These are phyloP conservation scores for Holothuria scabra DNA, from an alignment of 53 echinoderm and acorn worm genomes.

Conservation along the genomic window DNA sequence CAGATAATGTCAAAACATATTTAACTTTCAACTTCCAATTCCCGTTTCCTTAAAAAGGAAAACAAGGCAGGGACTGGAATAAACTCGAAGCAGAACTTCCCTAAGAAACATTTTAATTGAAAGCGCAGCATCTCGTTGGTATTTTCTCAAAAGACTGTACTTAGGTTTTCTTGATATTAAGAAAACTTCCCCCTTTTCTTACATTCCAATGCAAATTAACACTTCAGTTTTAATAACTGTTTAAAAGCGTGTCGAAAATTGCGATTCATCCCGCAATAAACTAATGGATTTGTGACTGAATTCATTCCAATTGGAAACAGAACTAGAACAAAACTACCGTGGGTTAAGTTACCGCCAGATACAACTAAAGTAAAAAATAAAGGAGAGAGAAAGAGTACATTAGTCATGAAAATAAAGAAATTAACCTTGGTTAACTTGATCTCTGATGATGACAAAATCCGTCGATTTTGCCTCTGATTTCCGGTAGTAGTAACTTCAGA, in stretches of 20 bases:
- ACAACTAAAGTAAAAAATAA: constrained; percentile 7
- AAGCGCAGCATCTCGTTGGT: no score
- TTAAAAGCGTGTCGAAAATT: constrained; percentile 42
- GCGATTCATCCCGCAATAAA: constrained; percentile 38
- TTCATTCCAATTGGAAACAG: constrained; percentile 37
- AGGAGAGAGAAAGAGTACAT: constrained; percentile 23
- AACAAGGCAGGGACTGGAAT: no score
- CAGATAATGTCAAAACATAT: no score
- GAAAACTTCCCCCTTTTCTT: no score
- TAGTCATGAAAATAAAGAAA: constrained; percentile 25
- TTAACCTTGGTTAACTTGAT: constrained; percentile 41
- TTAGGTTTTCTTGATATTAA: no score
- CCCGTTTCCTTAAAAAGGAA: no score
- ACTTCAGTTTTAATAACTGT: not conserved
- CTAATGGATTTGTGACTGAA: constrained; percentile 34
- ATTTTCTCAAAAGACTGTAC: no score
- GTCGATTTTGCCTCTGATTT: not conserved
- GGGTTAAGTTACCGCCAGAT: not conserved
- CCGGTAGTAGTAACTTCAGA: not conserved
- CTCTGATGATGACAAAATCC: constrained; percentile 21
- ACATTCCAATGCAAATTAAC: not conserved
- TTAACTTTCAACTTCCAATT: no score
- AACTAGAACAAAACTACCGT: constrained; percentile 9
- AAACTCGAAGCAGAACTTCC: no score
- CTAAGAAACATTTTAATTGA: no score